Evolutionary conservation across 2,113 vertebrate species (phyloP), one percentile per base, ranked within the genome.

Genomic region (Phylloscopus trochiloides): DNA sequence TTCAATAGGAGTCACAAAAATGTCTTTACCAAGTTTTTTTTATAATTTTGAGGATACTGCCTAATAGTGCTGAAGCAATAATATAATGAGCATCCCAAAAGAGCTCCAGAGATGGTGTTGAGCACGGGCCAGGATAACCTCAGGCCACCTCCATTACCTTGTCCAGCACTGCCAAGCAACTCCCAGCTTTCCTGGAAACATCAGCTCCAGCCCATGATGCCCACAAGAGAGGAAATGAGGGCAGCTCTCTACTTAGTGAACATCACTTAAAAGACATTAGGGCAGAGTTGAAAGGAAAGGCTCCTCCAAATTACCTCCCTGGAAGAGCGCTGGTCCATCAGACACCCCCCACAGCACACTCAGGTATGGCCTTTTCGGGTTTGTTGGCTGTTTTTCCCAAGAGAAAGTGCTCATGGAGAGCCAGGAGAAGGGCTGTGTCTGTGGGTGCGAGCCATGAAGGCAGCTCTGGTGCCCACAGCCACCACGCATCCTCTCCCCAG

Each of bases 251-350:
- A 28, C 55, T 76, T 65, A 18, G 40, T 67, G 77, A 82, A 72
- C 50, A 21, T 52, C 81, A 68, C 78, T 94, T 91, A 87, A 65
- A 68, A 77, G 73, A 85, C 74, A 78, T 78, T 32, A 95, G 25
- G 80, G 77, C 48, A 24, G 43, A 80, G n/a, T 1, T 72, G 86
- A 84, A 92, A 92, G 76, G 86, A 75, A 89, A 85, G 45, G 40
- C 36, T 86, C 28, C 57, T 73, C 51, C 47, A 51, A n/a, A 94
- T 85, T 57, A 67, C 70, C 24, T 45, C 58, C 52, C 52, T 0
- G 1, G 54, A 72, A 62, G 4, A 3, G 50, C 0, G 0, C 51
- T 51, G 83, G 42, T 38, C 1, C 4, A n/a, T 57, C 85, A 87
- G 45, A 19, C 10, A 28, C 4, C 9, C 13, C 55, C 79, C 3